These are phyloP conservation scores for Otus sunia DNA, from an alignment of 2,113 vertebrate genomes.

Conservation along the genomic window DNA sequence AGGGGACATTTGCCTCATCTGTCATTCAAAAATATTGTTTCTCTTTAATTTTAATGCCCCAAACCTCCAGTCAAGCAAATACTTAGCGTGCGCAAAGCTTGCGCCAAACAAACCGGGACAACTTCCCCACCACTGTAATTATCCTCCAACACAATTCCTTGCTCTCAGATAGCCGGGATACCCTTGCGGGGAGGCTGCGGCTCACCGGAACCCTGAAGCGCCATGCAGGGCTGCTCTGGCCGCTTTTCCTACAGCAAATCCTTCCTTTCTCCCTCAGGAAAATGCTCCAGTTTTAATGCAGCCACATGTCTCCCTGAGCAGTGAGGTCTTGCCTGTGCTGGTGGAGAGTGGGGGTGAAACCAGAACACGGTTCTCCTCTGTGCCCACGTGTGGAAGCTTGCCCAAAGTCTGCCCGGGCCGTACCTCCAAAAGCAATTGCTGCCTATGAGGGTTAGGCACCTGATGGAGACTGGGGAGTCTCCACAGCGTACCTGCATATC, in stretches of 20 bases:
- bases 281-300: neutral
- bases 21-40: neutral
- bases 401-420: rapidly evolving
- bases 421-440: neutral
- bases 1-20: neutral
- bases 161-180: neutral
- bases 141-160: neutral
- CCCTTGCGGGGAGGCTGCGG: neutral
- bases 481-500: rapidly evolving
- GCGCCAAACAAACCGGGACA: neutral
- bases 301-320: neutral
- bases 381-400: neutral
- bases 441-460: neutral
- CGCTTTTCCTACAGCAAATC: neutral
- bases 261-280: neutral
- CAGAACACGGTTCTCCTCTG: neutral
- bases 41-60: neutral
- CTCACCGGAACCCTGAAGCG: neutral
- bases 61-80: neutral
- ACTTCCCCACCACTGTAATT: neutral
- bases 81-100: neutral
- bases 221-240: neutral
- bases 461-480: neutral
- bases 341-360: neutral
- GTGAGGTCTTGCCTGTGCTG: rapidly evolving